Percentiles rank a stretch among this genome's conserved stretches.
phyloP scores from a whole-genome alignment of 2,113 vertebrate genomes.

The Oryctolagus cuniculus region mOryCun1.1 NC_091449.1:64648001-64648500 shows the following conservation, averaged over 20 bases:
- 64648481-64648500: constrained; percentile 36
- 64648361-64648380: accelerated
- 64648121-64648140: constrained; percentile 51
- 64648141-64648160: not conserved
- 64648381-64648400: not conserved
- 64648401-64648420: constrained; percentile 27
- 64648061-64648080: constrained; percentile 71
- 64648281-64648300: not conserved
- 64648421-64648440: constrained; percentile 64
- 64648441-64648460: constrained; percentile 33
- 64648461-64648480: constrained; percentile 27
- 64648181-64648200: not conserved
- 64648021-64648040: constrained; percentile 64
- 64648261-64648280: not conserved
- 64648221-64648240: not conserved
- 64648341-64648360: not conserved
- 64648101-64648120: constrained; percentile 55
- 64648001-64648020: constrained; percentile 67
- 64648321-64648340: not conserved
- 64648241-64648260: not conserved
- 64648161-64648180: not conserved
- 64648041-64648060: constrained; percentile 61
- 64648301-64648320: not conserved
- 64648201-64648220: not conserved
- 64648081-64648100: constrained; percentile 60